Evolutionary conservation across 1,140 invertebrate species (phyloP).

Genomic region (Panulirus ornatus): DNA sequence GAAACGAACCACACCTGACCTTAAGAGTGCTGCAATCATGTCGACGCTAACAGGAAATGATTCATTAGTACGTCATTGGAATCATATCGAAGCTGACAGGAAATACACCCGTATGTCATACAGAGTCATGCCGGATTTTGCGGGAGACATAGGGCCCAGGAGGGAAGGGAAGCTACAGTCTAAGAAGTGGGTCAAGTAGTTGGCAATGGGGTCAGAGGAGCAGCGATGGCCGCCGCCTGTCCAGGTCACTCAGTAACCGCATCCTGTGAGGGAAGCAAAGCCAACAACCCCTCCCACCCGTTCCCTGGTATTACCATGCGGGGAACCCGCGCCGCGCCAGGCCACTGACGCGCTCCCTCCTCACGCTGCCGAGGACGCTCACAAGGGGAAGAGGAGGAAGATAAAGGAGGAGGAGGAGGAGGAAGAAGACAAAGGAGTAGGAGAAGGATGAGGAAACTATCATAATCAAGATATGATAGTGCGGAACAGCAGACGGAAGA

Average conservation of each 20-base stretch:
- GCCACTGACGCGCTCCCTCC: no score
- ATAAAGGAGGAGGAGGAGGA: neutral
- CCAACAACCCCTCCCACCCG: neutral
- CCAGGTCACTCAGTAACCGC: conserved; percentile 33
- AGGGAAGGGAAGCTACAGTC: neutral
- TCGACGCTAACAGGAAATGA: no score
- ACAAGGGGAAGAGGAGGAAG: neutral
- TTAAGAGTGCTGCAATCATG: no score
- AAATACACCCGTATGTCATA: neutral
- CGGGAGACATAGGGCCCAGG: neutral
- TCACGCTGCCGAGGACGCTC: no score
- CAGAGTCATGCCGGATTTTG: neutral
- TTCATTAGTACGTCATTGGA: no score
- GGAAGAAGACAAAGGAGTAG: neutral
- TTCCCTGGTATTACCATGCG: neutral
- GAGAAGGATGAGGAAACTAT: no score
- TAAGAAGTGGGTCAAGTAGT: conserved; percentile 11
- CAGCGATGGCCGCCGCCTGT: neutral
- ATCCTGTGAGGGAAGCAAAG: conserved; percentile 17
- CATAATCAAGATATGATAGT: no score
- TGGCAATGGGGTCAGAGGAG: conserved; percentile 25
- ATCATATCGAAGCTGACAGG: no score
- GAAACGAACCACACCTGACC: no score
- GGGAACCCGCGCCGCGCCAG: no score
- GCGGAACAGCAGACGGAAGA: no score